Evolutionary conservation across 2,113 vertebrate species (phyloP), one percentile per base, ranked within the genome.

Genomic region (Petromus typicus): DNA sequence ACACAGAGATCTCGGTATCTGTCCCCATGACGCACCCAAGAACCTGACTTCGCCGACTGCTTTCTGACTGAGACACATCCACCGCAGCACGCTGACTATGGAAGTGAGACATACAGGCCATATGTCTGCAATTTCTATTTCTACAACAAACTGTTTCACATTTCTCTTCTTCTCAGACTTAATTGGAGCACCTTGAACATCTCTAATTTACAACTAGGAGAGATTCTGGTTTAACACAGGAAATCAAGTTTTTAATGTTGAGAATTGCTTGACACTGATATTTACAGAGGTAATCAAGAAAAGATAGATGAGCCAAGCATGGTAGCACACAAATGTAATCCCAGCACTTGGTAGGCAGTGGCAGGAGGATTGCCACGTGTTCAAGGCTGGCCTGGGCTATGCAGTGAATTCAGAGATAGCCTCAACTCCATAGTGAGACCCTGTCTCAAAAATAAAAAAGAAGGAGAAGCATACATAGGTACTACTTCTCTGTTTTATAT

Each of bases 151-250:
- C 51, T 59, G 63, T 51, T 93, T 84, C 63, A 69, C n/a, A 34
- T 84, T 94, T 76, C 67, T 80, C 51, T 71, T 84, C 11, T 93
- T 84, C 94, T 94, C 75, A 40, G 57, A 54, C 90, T 92, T 90
- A 81, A 94, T 0, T 56, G 43, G 73, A 91, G 90, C 18, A 91
- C 67, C 67, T 43, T 57, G 57, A 90, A 80, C 56, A 89, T 34
- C n/a, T 82, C 89, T 96, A 79, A 93, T 51, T 81, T 66, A 73
- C 1, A 73, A 66, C 81, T 73, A 73, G 75, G 71, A 95, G 30
- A 85, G 81, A 88, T 76, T 45, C 37, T 27, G 11, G 71, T 56
- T 92, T 71, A 37, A 90, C 3, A 80, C 18, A 94, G 61, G 79
- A 95, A 93, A 92, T 86, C 14, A 71, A 92, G 64, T 92, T 93